Percentiles rank a stretch among this genome's conserved stretches.
These are phyloP conservation scores for Thalpophila matura DNA, from an alignment of 2,888 invertebrate species.

Conservation along the genomic window DNA sequence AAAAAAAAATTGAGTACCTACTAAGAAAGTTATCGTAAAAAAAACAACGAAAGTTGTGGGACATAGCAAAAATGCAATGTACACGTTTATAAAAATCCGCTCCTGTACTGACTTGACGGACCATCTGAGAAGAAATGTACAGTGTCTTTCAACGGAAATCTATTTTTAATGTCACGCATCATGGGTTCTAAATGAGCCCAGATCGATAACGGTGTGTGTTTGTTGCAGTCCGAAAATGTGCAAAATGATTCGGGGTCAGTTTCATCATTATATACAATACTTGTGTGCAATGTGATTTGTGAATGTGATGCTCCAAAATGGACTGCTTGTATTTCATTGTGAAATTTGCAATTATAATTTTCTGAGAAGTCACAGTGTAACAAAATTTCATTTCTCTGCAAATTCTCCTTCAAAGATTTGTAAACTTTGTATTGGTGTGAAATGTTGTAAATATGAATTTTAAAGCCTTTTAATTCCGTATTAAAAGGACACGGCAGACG, in stretches of 20 bases:
- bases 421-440: constrained; percentile 26
- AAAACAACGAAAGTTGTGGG: too few species aligned
- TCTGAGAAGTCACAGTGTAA: constrained; percentile 45
- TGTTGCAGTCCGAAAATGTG: constrained; percentile 5
- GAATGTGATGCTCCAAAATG: constrained; percentile 38
- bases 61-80: too few species aligned
- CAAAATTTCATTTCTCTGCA: constrained; percentile 17
- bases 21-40: too few species aligned
- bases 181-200: constrained; percentile 14
- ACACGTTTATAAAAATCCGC: too few species aligned
- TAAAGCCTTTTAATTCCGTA: constrained; percentile 11
- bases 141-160: background rate
- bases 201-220: constrained; percentile 6
- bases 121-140: constrained; percentile 25
- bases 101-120: constrained; percentile 17
- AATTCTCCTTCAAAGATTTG: constrained; percentile 16
- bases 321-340: constrained; percentile 40
- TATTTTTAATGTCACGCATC: background rate
- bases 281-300: constrained; percentile 46
- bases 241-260: constrained; percentile 12
- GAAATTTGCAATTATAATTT: constrained; percentile 37
- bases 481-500: too few species aligned
- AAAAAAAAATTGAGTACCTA: too few species aligned
- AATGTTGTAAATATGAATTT: constrained; percentile 19
- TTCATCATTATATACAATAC: constrained; percentile 23